Evolutionary conservation across 2,888 invertebrate species (phyloP), one percentile per base, ranked within the genome.

Genomic region (Lobophora halterata): DNA sequence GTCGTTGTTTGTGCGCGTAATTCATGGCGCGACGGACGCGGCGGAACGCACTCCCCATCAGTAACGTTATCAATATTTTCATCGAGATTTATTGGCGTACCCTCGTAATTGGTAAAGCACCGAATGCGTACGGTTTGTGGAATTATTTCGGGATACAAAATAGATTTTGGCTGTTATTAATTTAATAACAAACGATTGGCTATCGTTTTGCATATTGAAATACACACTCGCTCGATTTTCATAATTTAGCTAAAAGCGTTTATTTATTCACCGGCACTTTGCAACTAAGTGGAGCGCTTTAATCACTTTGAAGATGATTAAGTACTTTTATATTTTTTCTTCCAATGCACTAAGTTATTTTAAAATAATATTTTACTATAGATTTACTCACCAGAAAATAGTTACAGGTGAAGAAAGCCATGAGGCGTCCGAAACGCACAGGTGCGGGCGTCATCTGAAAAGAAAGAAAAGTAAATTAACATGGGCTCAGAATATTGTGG

Each of bases 381-480:
- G 14, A 13, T 37, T 35, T 37, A 20, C 55, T 54, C 58, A 86
- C 86, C 75, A 86, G 58, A 42, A 82, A 75, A 30, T 70, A 64
- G 46, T 78, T 82, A 45, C 70, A 74, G 17, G 77, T 68, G 49
- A 78, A 63, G 45, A 71, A 63, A 27, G 64, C 59, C 20, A 69
- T 68, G 30, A 74, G 53, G 37, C 71, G 70, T 17, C 65, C 68
- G 37, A 65, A 56, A 32, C 69, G 67, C 46, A 28, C 43, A 7
- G 37, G 18, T 67, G 57, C 33, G 74, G 27, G 64, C 51, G 77
- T 65, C 81, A 83, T 82, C 86, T 86, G 83, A 28, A 69, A 70
- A 61, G 13, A 46, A 58, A 35, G 48, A 45, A 50, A 42, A 24
- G 23, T 16, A 35, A 56, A 64, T 67, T 56, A 60, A 52, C 47